Base-by-base conservation (phyloP, 2,888 invertebrate genomes). In the Zootermopsis nevadensis region DNA sequence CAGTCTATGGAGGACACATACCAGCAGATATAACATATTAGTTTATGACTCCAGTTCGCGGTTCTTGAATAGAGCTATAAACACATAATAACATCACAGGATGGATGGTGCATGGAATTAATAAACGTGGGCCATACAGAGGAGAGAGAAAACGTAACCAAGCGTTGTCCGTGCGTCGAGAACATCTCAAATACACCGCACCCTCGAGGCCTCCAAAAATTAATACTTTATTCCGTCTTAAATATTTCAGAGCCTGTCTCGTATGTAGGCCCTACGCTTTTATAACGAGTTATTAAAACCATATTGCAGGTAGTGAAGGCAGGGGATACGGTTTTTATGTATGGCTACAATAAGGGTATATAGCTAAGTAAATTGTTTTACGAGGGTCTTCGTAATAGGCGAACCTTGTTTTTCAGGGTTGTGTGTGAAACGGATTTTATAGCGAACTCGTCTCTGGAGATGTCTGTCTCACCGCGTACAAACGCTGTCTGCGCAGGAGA, bases 51-150 rank as follows among this genome's bases (percentile, higher is more conserved):
- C 53, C 82, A 22, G 77, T 69, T 79, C 42, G 42, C 60, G 35
- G 48, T 53, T 79, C 80, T 83, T 83, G 82, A 79, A 84, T 74
- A 82, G 82, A 79, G 82, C 77, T 82, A 84, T 84, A 84, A 84
- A 84, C 83, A 84, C 81, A 84, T 82, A 79, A 82, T 82, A 81
- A 84, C 83, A 66, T 81, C 66, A 77, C 81, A 81, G 83, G 77
- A 83, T 81, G 83, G 67, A 74, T 81, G 60, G 76, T 77, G 83
- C 81, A 66, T 80, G 81, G 77, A 80, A 81, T 83, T 83, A 83
- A 80, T 80, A 80, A 83, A 81, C 77, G 81, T 81, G 55, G 66
- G 67, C 76, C 76, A 82, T 82, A 82, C 76, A 82, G 53, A 53
- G 33, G 53, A 22, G 72, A 31, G 30, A 72, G 27, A 60, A 60